Base-by-base conservation (phyloP, 2,113 vertebrate species). In the Cariama cristata region DNA sequence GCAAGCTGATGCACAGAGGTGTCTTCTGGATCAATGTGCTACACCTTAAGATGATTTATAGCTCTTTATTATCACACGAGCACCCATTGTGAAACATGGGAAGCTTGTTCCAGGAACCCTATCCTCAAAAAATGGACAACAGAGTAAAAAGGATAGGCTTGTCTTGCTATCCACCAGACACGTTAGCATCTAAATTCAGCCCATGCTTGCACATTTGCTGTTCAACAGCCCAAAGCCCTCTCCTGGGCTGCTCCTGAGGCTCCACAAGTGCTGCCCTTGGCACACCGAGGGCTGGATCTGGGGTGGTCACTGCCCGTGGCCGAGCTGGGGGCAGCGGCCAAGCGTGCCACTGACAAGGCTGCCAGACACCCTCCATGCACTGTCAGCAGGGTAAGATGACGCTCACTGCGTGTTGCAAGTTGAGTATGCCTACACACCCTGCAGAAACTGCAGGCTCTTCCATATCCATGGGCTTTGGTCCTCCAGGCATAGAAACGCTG, bases 381-480 rank as follows among this genome's bases (percentile, higher is more conserved):
- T 1, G 1, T 18, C 38, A 52, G 23, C n/a, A 40, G 50, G 24
- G 11, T 22, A 72, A 64, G 50, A 66, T 0, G 2, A 45, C 50
- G 35, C 27, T 50, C 32, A 33, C 18, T 58, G 27, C 16, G 21
- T 0, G 1, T 33, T 52, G 40, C 69, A 32, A 28, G 33, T 3
- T 21, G 30, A 40, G 40, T 32, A 38, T 62, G 42, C 19, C 50
- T 26, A 15, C 8, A 44, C 45, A 60, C 19, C n/a, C 80, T 75
- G n/a, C 40, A 79, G 55, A 60, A 67, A 23, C n/a, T 9, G 32
- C 24, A 75, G 47, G 24, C 14, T 62, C 30, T 74, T 73, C 55
- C 10, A 17, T 27, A 49, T 62, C 55, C 30, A 20, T 11, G 4
- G 21, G 8, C 3, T 68, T 81, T 68, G 40, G 40, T 62, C 24